Evolutionary conservation across 2,888 invertebrate genomes (phyloP).

Genomic region (Brachylomia viminalis): DNA sequence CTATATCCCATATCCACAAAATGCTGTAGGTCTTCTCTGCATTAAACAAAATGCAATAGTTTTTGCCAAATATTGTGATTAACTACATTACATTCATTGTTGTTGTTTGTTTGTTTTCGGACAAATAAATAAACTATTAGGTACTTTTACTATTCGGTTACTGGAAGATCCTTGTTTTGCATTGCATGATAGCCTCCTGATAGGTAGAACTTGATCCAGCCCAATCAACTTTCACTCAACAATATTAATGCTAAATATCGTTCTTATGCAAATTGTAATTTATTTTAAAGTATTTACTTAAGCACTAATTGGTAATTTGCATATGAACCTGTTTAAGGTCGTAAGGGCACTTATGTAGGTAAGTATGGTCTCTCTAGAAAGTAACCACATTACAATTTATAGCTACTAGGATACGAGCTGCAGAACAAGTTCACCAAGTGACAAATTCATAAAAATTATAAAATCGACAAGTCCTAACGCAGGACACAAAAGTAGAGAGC

Average conservation of each 20-base stretch:
- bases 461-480: no score
- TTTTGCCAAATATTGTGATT: background rate
- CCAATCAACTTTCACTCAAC: conserved; percentile 41
- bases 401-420: conserved; percentile 8
- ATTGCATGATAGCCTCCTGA: background rate
- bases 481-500: background rate
- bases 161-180: background rate
- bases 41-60: background rate
- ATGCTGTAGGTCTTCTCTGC: background rate
- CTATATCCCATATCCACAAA: background rate
- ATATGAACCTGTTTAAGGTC: conserved; percentile 43
- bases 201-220: background rate
- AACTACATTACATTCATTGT: no score
- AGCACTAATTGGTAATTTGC: conserved; percentile 42
- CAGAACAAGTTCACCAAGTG: background rate
- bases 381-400: conserved; percentile 13
- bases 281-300: conserved; percentile 28
- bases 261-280: conserved; percentile 24
- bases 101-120: no score
- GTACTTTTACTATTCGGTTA: no score
- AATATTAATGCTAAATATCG: conserved; percentile 41
- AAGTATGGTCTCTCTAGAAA: conserved; percentile 28
- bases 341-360: conserved; percentile 30
- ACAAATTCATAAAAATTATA: no score
- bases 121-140: no score